Evolutionary conservation across 1,140 invertebrate genomes (phyloP), one percentile per base, ranked within the genome.

Genomic region (Pseudomyrmex cubaensis): DNA sequence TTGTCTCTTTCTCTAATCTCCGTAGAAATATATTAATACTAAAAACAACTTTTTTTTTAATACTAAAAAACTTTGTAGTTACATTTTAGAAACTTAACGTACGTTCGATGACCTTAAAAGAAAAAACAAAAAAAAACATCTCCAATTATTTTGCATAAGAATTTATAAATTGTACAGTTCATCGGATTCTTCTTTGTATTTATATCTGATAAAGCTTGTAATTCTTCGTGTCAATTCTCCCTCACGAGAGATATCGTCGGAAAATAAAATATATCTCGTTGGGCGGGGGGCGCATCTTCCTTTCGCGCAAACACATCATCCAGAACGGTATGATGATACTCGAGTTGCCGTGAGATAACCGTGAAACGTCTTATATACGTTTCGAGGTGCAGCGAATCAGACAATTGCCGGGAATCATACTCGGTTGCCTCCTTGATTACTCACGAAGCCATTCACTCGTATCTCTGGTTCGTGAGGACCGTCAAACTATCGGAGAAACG

Each of bases 341-440:
- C 62, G 22, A 67, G 25, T n/a, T 54, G 17, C 17, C 17, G 9
- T 20, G 76, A 78, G 57, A 48, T 57, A 80, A 35, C 66, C 54
- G 64, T 44, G 54, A 12, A 12, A 12, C 46, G 50, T 59, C 54
- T 59, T 59, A 69, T 70, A 7, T 35, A 57, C 35, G 25, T 69
- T 52, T 78, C 52, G 8, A 67, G 54, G 64, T 70, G 64, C 64
- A 78, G 54, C 76, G 54, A 80, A 80, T 80, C 76, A 80, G 76
- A 80, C 76, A 80, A 80, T 80, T 80, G 76, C 66, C 66, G 59
- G 76, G 76, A 80, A 80, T 80, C 76, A 80, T 66, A 80, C 76
- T 80, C 76, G 66, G 76, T 80, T 80, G 76, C 66, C 54, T 20
- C n/a, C 54, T 70, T 80, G 76, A 80, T 80, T 80, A 80, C 76